Evolutionary conservation across 2,113 vertebrate genomes (phyloP), one percentile per base, ranked within the genome.

Genomic region (Melanotaenia duboulayi): DNA sequence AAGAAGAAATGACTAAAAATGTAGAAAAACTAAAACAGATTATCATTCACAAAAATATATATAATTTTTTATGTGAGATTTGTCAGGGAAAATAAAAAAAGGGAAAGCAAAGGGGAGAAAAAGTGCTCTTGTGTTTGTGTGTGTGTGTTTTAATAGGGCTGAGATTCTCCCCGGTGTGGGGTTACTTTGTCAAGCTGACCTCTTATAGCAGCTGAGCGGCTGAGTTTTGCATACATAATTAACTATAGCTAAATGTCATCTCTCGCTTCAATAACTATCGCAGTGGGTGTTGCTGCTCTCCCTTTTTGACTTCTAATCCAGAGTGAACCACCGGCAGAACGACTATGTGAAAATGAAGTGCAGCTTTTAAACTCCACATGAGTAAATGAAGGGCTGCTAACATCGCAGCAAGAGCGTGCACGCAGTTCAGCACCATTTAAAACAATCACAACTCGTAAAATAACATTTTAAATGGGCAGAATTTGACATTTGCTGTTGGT

Each of bases 181-280:
- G 88, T 88, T 91, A 92, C 88, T 91, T 90, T 91, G 91, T 92
- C 85, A 83, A 83, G 89, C 88, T 92, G 91, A 92, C 91, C 91
- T 91, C 88, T 89, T 85, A 62, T 63, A 83, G 89, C 90, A 83
- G 84, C 87, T 68, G 84, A 87, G 89, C 82, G 39, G 85, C 74
- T 61, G 89, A 91, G 91, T 92, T 92, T 92, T 92, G 91, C 91
- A 92, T 91, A 91, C 91, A 92, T 92, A 92, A 92, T 92, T 92
- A 92, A 92, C 87, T 84, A 87, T 76, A 86, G 88, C 85, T 91
- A 92, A 92, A 92, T 92, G 90, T 92, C 91, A 92, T 90, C 88
- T 88, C 81, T 87, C 81, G 90, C 90, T 91, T 91, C 87, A 90
- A 88, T 87, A 84, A 84, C 83, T 69, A 74, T 82, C 91, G 66